Evolutionary conservation across 2,888 invertebrate genomes (phyloP).

Genomic region (Gibbula magus): DNA sequence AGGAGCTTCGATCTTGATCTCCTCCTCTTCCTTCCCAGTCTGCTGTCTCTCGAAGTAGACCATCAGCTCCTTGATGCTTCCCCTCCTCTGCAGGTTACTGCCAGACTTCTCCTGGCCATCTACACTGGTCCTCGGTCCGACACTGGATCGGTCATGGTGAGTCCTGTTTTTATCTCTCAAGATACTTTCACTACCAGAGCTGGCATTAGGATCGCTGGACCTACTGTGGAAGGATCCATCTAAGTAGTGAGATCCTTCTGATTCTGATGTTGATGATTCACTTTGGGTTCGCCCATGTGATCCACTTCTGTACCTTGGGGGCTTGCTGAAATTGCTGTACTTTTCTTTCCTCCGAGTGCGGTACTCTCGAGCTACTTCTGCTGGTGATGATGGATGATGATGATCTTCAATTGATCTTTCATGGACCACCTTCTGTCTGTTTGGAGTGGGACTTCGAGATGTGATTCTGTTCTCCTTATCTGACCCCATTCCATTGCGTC

Average conservation of each 20-base stretch:
- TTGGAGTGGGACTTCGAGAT: constrained; percentile 25
- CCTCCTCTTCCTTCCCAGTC: constrained; percentile 33
- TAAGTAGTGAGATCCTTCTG: constrained; percentile 39
- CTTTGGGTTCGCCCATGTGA: constrained; percentile 58
- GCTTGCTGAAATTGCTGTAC: constrained; percentile 42
- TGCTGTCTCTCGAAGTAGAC: constrained; percentile 62
- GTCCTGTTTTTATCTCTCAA: constrained; percentile 37
- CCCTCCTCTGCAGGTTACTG: constrained; percentile 55
- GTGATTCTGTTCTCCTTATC: constrained; percentile 21
- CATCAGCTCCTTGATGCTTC: constrained; percentile 68
- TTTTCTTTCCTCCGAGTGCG: constrained; percentile 36
- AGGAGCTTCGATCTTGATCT: constrained; percentile 11
- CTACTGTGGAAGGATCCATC: constrained; percentile 24
- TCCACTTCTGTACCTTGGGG: constrained; percentile 56
- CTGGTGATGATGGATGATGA: constrained; percentile 11
- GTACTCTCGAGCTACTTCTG: constrained; percentile 28
- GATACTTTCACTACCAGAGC: constrained; percentile 13
- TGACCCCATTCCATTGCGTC: constrained; percentile 4
- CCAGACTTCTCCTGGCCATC: constrained; percentile 23
- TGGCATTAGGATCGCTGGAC: constrained; percentile 23
- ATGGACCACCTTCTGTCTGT: constrained; percentile 20
- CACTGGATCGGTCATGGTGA: constrained; percentile 16
- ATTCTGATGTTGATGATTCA: constrained; percentile 64
- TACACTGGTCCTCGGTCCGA: constrained; percentile 19
- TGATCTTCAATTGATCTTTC: constrained; percentile 14